A percentile compares a stretch with the other conserved stretches of the same genome.
These are phyloP conservation scores for Pseudomyrmex pallidus DNA, from an alignment of 1,140 invertebrate genomes.

Conservation along the genomic window DNA sequence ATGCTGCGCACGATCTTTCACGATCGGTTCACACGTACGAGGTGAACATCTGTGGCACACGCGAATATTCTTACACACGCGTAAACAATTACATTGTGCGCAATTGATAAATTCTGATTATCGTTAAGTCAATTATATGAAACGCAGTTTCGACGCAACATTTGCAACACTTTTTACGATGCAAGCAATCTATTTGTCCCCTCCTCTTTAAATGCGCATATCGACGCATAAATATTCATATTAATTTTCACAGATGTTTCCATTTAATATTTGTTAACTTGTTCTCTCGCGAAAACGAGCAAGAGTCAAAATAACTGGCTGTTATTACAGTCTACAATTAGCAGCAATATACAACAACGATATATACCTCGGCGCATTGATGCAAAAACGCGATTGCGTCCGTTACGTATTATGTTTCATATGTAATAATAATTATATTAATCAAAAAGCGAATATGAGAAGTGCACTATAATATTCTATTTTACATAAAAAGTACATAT, in stretches of 20 bases:
- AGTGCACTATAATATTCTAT: background rate
- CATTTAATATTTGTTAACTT: conserved; percentile 32
- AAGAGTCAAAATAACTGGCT: conserved; percentile 14
- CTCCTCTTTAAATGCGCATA: background rate
- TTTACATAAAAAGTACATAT: background rate
- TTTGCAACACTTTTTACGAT: background rate
- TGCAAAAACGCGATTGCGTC: conserved; percentile 41
- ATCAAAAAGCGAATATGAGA: background rate
- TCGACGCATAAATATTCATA: conserved; percentile 34
- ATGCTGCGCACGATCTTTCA: no score
- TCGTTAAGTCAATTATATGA: conserved; percentile 19
- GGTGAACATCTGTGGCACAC: no score
- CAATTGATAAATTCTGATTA: conserved; percentile 25
- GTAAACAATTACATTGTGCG: background rate
- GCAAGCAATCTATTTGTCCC: conserved; percentile 7
- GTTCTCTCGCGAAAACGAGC: conserved; percentile 1
- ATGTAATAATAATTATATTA: background rate
- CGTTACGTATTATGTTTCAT: conserved; percentile 21
- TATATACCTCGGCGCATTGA: conserved; percentile 1
- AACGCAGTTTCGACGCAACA: background rate
- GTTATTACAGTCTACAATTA: conserved; percentile 45
- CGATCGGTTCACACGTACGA: no score
- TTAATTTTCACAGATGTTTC: conserved; percentile 52
- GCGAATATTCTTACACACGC: background rate
- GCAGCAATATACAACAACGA: conserved; percentile 22